phyloP scores from a whole-genome alignment of 1,140 invertebrate species.

The Reticulitermes speratus region DNA sequence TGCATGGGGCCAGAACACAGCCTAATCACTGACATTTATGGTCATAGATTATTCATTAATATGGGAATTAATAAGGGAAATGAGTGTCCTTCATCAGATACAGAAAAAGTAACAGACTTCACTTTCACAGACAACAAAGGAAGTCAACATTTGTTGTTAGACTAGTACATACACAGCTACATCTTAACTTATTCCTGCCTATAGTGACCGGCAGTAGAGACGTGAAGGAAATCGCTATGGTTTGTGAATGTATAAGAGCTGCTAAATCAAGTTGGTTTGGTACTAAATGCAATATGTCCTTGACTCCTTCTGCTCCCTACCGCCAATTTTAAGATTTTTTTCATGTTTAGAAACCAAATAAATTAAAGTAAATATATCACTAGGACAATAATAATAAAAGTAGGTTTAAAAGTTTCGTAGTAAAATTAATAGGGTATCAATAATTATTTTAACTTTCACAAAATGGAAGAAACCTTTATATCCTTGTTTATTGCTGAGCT shows the following conservation, averaged over 20 bases:
- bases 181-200: background rate
- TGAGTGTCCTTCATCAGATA: no score
- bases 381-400: background rate
- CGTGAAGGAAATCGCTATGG: background rate
- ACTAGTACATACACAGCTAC: background rate
- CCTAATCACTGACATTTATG: no score
- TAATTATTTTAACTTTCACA: background rate
- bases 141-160: background rate
- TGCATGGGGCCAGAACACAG: no score
- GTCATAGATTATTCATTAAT: no score
- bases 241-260: background rate
- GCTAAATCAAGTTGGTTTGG: background rate
- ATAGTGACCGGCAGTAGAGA: background rate
- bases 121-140: background rate
- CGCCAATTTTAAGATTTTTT: background rate
- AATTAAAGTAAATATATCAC: background rate
- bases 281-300: background rate
- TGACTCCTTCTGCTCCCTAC: background rate
- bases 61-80: no score
- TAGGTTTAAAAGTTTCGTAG: background rate
- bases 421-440: background rate
- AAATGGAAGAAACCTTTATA: no score
- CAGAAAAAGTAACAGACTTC: no score
- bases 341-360: background rate
- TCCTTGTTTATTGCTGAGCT: background rate